A percentile compares a stretch with the other conserved stretches of the same genome.
Conservation (phyloP, 2,888 invertebrate genomes). For the Agrochola litura region DNA sequence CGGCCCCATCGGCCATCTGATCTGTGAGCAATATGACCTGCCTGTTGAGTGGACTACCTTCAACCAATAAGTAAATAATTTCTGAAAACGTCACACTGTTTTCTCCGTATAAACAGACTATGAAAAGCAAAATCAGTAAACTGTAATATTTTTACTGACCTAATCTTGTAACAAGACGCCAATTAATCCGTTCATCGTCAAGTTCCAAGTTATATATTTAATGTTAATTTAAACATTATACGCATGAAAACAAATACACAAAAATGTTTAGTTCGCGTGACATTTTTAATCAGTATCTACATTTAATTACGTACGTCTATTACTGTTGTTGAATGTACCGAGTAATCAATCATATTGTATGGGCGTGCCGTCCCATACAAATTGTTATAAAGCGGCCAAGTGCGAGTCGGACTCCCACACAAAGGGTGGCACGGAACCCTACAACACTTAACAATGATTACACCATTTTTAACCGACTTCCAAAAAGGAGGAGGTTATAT, state of each 20-base stretch:
- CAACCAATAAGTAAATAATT: neutral
- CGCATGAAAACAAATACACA: slow-evolving; percentile 61
- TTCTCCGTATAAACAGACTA: neutral
- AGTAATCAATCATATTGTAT: slow-evolving; percentile 63
- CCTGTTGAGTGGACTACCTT: neutral
- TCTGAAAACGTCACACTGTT: too few relatives aligned
- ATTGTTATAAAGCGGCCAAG: slow-evolving; percentile 36
- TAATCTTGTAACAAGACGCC: slow-evolving; percentile 15
- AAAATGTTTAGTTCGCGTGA: slow-evolving; percentile 72
- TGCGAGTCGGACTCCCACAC: too few relatives aligned
- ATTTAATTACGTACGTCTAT: slow-evolving; percentile 66
- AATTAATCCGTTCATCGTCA: slow-evolving; percentile 33
- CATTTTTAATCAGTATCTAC: slow-evolving; percentile 70
- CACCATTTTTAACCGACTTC: too few relatives aligned
- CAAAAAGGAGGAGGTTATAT: too few relatives aligned
- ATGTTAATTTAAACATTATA: slow-evolving; percentile 32
- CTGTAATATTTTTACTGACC: neutral
- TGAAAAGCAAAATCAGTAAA: neutral
- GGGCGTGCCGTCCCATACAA: slow-evolving; percentile 59
- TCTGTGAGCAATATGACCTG: too few relatives aligned
- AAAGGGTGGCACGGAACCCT: too few relatives aligned
- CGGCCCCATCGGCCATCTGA: too few relatives aligned
- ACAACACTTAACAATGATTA: too few relatives aligned
- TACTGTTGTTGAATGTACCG: slow-evolving; percentile 52
- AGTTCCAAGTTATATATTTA: slow-evolving; percentile 14